A percentile compares a stretch with the other conserved stretches of the same genome.
phyloP scores from a whole-genome alignment of 2,888 invertebrate genomes.

The Andrena bicolor region DNA sequence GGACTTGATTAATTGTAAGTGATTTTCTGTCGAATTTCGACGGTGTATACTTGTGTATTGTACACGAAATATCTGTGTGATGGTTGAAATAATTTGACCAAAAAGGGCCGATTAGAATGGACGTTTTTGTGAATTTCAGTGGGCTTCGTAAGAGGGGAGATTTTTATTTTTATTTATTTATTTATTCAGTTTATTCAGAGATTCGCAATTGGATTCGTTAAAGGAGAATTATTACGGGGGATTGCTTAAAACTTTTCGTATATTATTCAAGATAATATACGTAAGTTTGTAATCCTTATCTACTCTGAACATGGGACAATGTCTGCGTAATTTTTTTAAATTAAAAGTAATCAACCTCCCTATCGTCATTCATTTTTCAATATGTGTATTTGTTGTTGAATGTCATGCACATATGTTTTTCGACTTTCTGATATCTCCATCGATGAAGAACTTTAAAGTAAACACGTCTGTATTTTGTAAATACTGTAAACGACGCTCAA shows the following conservation, averaged over 20 bases:
- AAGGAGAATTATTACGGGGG: neutral
- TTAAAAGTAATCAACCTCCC: conserved; percentile 13
- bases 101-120: too few species aligned
- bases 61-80: too few species aligned
- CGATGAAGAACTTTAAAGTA: neutral
- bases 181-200: too few species aligned
- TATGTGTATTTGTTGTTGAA: conserved; percentile 15
- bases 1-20: too few species aligned
- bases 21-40: too few species aligned
- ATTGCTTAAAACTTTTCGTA: neutral
- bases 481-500: neutral
- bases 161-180: too few species aligned
- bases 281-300: conserved; percentile 11
- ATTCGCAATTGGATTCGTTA: neutral
- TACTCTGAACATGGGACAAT: neutral
- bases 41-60: too few species aligned
- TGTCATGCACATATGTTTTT: neutral
- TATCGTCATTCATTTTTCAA: conserved; percentile 8
- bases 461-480: conserved; percentile 17
- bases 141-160: too few species aligned
- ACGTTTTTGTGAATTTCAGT: too few species aligned
- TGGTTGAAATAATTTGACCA: too few species aligned
- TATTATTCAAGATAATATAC: neutral
- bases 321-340: neutral
- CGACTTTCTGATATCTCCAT: conserved; percentile 16